A percentile compares a stretch with the other conserved stretches of the same genome.
Evolutionary conservation across 2,113 vertebrate genomes (phyloP).

Genomic region (Hirundichthys speculiger): DNA sequence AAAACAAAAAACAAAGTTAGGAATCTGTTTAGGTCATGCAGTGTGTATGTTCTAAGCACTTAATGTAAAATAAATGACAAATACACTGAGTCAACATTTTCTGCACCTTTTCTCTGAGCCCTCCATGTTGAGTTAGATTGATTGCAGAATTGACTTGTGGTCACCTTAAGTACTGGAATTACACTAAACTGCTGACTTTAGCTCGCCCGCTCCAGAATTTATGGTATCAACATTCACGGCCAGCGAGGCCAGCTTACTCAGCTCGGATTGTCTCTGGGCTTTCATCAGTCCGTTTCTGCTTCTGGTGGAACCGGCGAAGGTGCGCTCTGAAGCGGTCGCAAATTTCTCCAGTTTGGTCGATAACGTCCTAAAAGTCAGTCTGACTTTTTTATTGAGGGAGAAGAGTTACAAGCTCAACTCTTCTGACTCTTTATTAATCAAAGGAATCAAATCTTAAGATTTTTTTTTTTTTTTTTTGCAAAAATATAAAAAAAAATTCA

Average conservation of each 20-base stretch:
- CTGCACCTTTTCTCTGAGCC: slow-evolving; percentile 3
- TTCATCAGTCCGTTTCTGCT: slow-evolving; percentile 10
- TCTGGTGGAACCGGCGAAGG: slow-evolving; percentile 22
- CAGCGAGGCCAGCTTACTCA: slow-evolving; percentile 11
- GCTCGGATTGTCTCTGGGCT: slow-evolving; percentile 24
- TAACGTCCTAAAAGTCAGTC: neutral
- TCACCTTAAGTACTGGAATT: slow-evolving; percentile 40
- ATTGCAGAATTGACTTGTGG: slow-evolving; percentile 44
- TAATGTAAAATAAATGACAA: too few relatives aligned
- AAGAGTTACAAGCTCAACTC: too few relatives aligned
- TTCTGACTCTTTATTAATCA: neutral
- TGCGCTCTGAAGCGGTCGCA: slow-evolving; percentile 14
- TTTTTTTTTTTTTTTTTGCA: too few relatives aligned
- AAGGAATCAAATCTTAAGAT: neutral
- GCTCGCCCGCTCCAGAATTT: slow-evolving; percentile 33
- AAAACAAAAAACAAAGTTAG: too few relatives aligned
- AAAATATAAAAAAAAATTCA: too few relatives aligned
- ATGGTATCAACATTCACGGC: slow-evolving; percentile 20
- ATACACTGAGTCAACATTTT: slow-evolving; percentile 24
- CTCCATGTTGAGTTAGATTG: slow-evolving; percentile 25
- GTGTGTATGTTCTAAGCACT: too few relatives aligned
- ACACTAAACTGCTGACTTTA: slow-evolving; percentile 41
- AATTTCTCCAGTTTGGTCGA: neutral
- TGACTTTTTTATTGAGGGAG: too few relatives aligned
- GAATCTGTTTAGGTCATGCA: too few relatives aligned